Conservation (phyloP, 1,140 invertebrate species). For the Scaptomyza montana region DNA sequence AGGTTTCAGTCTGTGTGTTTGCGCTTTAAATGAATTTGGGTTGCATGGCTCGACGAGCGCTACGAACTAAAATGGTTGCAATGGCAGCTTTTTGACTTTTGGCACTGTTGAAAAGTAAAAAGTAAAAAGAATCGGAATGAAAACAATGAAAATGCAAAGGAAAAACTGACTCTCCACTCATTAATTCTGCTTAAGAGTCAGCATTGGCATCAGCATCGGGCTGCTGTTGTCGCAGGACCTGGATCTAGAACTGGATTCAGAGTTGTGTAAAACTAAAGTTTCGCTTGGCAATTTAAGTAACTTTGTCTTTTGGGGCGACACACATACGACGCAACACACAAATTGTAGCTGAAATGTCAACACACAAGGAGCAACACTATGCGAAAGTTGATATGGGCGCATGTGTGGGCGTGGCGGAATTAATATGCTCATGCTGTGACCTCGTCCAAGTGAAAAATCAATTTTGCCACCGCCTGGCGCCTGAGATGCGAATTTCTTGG, state of each 20-base stretch:
- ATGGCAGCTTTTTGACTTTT: conserved; percentile 47
- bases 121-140: conserved; percentile 1
- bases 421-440: conserved; percentile 73
- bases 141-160: conserved; percentile 25
- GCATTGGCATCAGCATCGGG: conserved; percentile 16
- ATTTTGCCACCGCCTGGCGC: conserved; percentile 39
- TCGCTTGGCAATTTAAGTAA: conserved; percentile 70
- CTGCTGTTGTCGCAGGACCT: conserved; percentile 15
- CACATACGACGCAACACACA: conserved; percentile 27
- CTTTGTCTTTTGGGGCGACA: conserved; percentile 66
- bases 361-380: conserved; percentile 47
- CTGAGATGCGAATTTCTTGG: not conserved
- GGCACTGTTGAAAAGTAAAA: conserved; percentile 13
- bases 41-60: conserved; percentile 37
- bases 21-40: conserved; percentile 53
- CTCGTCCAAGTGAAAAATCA: conserved; percentile 74
- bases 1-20: conserved; percentile 40
- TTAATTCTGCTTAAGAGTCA: conserved; percentile 73
- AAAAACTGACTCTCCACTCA: conserved; percentile 46
- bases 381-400: conserved; percentile 14
- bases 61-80: conserved; percentile 32
- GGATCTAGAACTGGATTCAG: not conserved
- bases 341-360: conserved; percentile 44
- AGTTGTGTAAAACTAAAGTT: conserved; percentile 59
- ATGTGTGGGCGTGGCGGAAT: conserved; percentile 51